A percentile compares a stretch with the other conserved stretches of the same genome.
phyloP scores from a whole-genome alignment of 2,888 invertebrate genomes.

The Formica aserva region DNA sequence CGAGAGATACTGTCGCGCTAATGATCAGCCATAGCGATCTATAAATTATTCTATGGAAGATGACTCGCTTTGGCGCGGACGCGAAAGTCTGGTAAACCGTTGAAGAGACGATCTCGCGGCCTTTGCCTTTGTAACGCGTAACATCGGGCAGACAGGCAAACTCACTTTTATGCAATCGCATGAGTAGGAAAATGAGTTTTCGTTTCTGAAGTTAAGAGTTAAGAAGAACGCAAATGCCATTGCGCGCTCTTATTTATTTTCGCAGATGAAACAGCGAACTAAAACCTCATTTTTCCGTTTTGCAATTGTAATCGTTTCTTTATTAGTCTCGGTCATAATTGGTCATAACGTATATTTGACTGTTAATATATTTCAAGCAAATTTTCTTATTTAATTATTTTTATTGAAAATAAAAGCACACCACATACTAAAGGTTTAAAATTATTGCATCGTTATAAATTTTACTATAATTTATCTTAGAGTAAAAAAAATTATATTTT shows the following conservation, averaged over 20 bases:
- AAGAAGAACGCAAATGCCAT: conserved; percentile 39
- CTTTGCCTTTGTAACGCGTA: conserved; percentile 40
- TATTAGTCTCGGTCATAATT: background rate
- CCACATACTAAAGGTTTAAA: background rate
- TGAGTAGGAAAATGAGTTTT: conserved; percentile 56
- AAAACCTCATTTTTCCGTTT: background rate
- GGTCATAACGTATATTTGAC: background rate
- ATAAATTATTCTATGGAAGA: conserved; percentile 42
- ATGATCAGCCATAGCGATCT: conserved; percentile 58
- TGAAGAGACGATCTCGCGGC: conserved; percentile 32
- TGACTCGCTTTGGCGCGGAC: conserved; percentile 27
- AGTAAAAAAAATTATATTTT: background rate
- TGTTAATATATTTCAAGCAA: conserved; percentile 4
- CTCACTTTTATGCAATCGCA: conserved; percentile 63
- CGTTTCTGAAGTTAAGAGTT: conserved; percentile 46
- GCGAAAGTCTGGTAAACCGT: conserved; percentile 34
- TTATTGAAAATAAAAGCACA: background rate
- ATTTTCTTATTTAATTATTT: conserved; percentile 5
- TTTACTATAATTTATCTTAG: background rate
- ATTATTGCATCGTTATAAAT: background rate
- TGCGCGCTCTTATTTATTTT: conserved; percentile 34
- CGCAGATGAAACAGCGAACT: background rate
- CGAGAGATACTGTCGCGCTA: conserved; percentile 56
- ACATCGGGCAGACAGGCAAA: conserved; percentile 6
- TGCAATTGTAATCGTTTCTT: background rate